Evolutionary conservation across 2,113 vertebrate species (phyloP).

Genomic region (Saguinus midas): DNA sequence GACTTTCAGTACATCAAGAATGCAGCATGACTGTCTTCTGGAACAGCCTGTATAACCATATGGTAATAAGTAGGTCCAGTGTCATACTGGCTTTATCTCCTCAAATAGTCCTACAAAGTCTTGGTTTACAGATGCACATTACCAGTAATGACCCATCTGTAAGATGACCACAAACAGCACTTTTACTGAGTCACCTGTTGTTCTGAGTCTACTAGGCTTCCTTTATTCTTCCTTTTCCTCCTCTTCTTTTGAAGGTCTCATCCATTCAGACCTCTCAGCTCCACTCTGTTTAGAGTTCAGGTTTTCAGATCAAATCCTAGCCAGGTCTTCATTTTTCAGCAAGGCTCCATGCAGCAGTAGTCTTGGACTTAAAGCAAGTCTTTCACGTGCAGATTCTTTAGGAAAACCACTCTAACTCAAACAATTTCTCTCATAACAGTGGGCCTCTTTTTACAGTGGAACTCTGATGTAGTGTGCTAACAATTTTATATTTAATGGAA

Average conservation of each 20-base stretch:
- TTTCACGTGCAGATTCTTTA: background rate
- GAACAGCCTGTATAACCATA: background rate
- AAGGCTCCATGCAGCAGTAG: background rate
- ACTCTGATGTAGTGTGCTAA: background rate
- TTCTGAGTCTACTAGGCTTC: background rate
- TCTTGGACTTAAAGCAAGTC: background rate
- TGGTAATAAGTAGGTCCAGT: background rate
- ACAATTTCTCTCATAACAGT: background rate
- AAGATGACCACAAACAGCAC: background rate
- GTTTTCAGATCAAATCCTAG: background rate
- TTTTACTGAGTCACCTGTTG: background rate
- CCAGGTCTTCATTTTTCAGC: background rate
- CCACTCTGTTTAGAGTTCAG: background rate
- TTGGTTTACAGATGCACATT: background rate
- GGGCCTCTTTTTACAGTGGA: background rate
- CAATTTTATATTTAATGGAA: background rate
- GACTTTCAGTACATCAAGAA: background rate
- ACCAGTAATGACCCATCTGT: background rate
- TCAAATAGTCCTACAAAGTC: background rate
- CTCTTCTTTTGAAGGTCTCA: no score
- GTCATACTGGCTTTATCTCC: background rate
- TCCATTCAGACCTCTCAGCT: background rate
- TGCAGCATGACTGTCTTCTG: background rate
- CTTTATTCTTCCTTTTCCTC: background rate
- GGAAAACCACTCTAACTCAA: background rate